Evolutionary conservation across 2,797 vertebrate species (phyloP).

Genomic region (Selene dorsalis): DNA sequence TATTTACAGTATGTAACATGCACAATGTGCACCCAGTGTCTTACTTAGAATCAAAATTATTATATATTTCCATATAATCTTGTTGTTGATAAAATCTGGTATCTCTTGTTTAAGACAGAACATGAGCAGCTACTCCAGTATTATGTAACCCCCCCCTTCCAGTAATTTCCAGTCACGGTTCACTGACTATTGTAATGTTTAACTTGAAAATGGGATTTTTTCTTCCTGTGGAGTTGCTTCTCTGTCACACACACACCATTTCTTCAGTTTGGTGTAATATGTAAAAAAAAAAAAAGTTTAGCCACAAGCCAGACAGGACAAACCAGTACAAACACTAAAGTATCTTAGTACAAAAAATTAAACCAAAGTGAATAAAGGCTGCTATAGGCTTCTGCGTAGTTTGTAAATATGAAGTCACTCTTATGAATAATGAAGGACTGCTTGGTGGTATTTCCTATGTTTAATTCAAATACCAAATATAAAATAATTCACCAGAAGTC

Average conservation of each 20-base stretch:
- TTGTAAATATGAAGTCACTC: not conserved
- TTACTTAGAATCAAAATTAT: slow-evolving; percentile 21
- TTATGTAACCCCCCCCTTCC: slow-evolving; percentile 1
- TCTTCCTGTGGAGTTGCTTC: not conserved
- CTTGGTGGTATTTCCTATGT: slow-evolving; percentile 1
- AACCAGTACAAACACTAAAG: slow-evolving; percentile 5
- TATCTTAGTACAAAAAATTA: not conserved
- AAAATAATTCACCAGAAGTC: slow-evolving; percentile 7
- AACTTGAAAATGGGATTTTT: slow-evolving; percentile 3
- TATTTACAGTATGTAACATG: not conserved
- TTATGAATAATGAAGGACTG: not conserved
- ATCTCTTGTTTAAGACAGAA: not conserved
- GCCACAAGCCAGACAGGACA: not conserved
- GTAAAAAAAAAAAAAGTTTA: too few relatives aligned
- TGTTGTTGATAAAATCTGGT: not conserved
- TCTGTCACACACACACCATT: not conserved
- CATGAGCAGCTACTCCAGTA: not conserved
- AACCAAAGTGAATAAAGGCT: not conserved
- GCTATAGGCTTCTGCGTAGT: not conserved
- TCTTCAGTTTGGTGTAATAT: not conserved
- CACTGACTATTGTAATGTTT: slow-evolving; percentile 33
- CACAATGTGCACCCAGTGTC: not conserved
- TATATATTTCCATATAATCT: not conserved
- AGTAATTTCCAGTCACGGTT: slow-evolving; percentile 27
- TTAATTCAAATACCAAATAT: slow-evolving; percentile 8